These are phyloP conservation scores for Drosophila pruinosa DNA, from an alignment of 1,140 invertebrate species.

Conservation along the genomic window DNA sequence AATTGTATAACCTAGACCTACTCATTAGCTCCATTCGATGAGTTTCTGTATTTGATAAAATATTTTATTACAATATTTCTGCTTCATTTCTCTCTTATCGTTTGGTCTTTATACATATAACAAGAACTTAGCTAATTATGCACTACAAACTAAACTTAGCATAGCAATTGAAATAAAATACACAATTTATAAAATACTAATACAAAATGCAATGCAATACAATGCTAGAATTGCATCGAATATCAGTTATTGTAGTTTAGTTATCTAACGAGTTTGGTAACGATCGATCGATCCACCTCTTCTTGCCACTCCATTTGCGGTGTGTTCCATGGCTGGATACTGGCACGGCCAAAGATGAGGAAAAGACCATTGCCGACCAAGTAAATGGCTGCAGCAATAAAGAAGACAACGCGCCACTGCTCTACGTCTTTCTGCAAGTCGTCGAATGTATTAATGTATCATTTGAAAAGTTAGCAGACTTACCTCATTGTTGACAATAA, in stretches of 20 bases:
- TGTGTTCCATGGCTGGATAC: conserved; percentile 87
- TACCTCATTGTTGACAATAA: conserved; percentile 87
- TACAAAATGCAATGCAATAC: conserved; percentile 9
- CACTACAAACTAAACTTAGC: conserved; percentile 38
- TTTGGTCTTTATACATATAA: conserved; percentile 35
- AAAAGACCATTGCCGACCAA: conserved; percentile 88
- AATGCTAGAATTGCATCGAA: conserved; percentile 28
- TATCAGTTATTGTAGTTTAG: conserved; percentile 25
- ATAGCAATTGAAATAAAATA: conserved; percentile 48
- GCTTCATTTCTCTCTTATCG: conserved; percentile 3
- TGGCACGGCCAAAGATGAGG: conserved; percentile 86
- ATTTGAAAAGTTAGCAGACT: conserved; percentile 3
- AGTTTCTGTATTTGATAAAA: too few species aligned
- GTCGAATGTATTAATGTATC: background rate
- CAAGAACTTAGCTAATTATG: conserved; percentile 40
- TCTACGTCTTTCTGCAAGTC: conserved; percentile 84
- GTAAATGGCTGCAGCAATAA: conserved; percentile 89
- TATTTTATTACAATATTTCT: background rate
- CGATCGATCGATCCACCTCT: conserved; percentile 2
- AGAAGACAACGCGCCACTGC: conserved; percentile 91
- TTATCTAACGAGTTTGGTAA: conserved; percentile 10
- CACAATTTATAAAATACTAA: conserved; percentile 25
- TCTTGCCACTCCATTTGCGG: conserved; percentile 68
- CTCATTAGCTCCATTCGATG: too few species aligned
- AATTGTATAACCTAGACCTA: too few species aligned